Percentiles rank a stretch among this genome's conserved stretches.
These are phyloP conservation scores for Odontomyia ornata DNA, from an alignment of 2,888 invertebrate species.

Conservation along the genomic window DNA sequence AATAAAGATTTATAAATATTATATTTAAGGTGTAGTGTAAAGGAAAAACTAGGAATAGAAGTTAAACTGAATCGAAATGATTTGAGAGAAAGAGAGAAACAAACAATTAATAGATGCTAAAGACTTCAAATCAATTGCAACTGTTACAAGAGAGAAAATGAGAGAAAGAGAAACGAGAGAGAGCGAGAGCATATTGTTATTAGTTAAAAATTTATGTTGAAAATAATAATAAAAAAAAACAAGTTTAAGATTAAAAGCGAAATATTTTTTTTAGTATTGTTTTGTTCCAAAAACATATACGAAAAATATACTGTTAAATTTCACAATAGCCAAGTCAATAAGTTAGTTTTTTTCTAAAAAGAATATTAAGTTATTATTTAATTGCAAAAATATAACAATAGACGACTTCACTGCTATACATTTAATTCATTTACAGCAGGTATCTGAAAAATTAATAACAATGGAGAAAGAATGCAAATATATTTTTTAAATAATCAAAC, in stretches of 20 bases:
- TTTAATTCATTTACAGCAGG: not conserved
- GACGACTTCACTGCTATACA: conserved; percentile 1
- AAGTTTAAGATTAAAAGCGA: conserved; percentile 32
- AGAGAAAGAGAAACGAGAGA: not conserved
- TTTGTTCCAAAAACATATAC: conserved; percentile 44
- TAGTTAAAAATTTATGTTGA: conserved; percentile 32
- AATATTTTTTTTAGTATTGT: conserved; percentile 36
- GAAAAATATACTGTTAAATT: conserved; percentile 36
- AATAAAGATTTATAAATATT: conserved; percentile 23
- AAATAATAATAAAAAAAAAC: conserved; percentile 5
- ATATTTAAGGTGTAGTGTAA: conserved; percentile 15
- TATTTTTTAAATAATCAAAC: conserved; percentile 32
- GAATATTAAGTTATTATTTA: conserved; percentile 34
- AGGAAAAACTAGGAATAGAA: not conserved
- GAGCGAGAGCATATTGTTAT: conserved; percentile 32
- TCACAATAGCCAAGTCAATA: conserved; percentile 37
- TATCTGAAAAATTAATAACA: conserved; percentile 18
- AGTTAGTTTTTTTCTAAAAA: conserved; percentile 27
- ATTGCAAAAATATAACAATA: conserved; percentile 1
- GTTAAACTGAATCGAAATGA: not conserved
- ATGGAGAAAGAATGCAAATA: conserved; percentile 32
- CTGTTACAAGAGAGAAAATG: not conserved
- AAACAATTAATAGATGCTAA: conserved; percentile 20
- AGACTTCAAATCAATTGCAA: conserved; percentile 8
- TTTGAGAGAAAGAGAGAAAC: not conserved